Base-by-base conservation (phyloP, 53 echinoderm and acorn worm genomes). In the Holothuria scabra region DNA sequence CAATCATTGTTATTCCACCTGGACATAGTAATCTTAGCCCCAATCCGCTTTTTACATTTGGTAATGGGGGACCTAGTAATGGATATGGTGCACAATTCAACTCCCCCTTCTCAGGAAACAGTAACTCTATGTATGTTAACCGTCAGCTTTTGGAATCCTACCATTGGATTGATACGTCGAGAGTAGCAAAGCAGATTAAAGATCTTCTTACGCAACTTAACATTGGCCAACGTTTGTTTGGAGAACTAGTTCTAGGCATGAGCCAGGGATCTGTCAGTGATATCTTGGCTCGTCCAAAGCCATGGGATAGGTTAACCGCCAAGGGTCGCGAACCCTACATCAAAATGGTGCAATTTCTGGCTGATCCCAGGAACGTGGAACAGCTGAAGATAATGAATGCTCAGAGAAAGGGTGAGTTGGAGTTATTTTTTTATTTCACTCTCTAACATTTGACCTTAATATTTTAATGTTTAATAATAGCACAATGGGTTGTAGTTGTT, bases 191-290 rank as follows among this genome's bases (percentile, higher is more conserved):
- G 31, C 75, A 87, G 34, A 93, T 99, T 44, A 99, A 99, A 61
- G 99, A 99, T 59, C 88, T 99, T 32, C 88, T 95, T 22, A 88
- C 90, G 0, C 90, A 91, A 28, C 87, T 93, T 44, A 95, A 95
- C 83, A 99, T 99, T 23, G 99, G 99, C 12, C 99, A 99, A 84
- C 61, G 95, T 31, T 79, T 99, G 23, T 99, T 93, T 76, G 99
- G 99, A n/a, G 99, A 99, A 80, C 87, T 95, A 30, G 92, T 99
- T n/a, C 85, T 99, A 28, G 93, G 89, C 33, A 88, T 99, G 66
- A 94, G 94, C 65, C 99, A 99, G 81, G 99, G 99, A 12, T 99
- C 99, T 2, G 99, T 99, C 82, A 99, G 99, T 65, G 99, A 99
- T 30, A 91, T 99, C 25, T 72, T 99, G 38, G 92, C 99, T 19